phyloP scores from a whole-genome alignment of 2,888 invertebrate genomes.

The Salpingus planirostris region DNA sequence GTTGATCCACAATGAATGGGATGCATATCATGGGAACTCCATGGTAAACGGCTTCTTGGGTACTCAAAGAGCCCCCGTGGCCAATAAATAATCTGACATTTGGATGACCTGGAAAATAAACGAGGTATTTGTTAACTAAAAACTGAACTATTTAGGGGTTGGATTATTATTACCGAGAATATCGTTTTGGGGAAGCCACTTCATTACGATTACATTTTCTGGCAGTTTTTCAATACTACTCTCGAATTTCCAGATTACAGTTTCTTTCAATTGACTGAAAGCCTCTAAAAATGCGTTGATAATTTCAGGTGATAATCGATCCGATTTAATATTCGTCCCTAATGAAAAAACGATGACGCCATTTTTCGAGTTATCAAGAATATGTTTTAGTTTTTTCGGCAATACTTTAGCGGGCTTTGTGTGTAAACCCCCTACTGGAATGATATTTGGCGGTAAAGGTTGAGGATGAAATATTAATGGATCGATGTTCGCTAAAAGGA shows the following conservation, averaged over 20 bases:
- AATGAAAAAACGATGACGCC: slow-evolving; percentile 38
- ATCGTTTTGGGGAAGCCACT: slow-evolving; percentile 40
- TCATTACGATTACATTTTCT: slow-evolving; percentile 33
- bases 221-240: slow-evolving; percentile 28
- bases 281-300: slow-evolving; percentile 27
- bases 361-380: slow-evolving; percentile 30
- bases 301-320: slow-evolving; percentile 24
- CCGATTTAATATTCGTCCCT: slow-evolving; percentile 33
- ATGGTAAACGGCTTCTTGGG: slow-evolving; percentile 21
- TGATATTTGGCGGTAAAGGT: slow-evolving; percentile 33
- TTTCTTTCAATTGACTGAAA: slow-evolving; percentile 33
- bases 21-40: slow-evolving; percentile 22
- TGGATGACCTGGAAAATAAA: no score
- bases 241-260: slow-evolving; percentile 40
- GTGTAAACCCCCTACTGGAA: slow-evolving; percentile 36
- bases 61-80: slow-evolving; percentile 23
- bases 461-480: slow-evolving; percentile 27
- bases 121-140: no score
- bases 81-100: slow-evolving; percentile 23
- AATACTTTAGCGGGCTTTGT: slow-evolving; percentile 22
- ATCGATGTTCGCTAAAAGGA: slow-evolving; percentile 30
- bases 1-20: slow-evolving; percentile 22
- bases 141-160: neutral
- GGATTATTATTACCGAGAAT: no score
- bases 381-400: slow-evolving; percentile 30